phyloP scores from a whole-genome alignment of 2,888 invertebrate genomes.

The Drosophila borborema region DNA sequence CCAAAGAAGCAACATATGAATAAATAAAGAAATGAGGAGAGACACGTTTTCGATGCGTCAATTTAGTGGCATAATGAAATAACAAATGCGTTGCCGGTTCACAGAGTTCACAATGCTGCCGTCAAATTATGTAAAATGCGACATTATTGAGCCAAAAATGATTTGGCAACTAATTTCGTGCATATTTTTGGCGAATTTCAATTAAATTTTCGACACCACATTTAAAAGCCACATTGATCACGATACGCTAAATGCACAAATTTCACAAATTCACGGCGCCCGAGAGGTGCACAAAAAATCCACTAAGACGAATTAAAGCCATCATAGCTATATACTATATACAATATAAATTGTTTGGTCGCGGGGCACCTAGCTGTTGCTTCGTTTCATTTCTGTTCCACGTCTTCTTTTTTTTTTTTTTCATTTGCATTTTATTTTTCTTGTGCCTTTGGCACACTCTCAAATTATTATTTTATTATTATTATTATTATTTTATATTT shows the following conservation, averaged over 20 bases:
- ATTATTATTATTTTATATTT: not conserved
- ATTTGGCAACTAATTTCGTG: constrained; percentile 65
- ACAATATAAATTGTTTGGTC: constrained; percentile 32
- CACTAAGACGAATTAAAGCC: constrained; percentile 60
- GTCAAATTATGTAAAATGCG: constrained; percentile 74
- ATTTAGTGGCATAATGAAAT: constrained; percentile 39
- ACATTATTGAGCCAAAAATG: constrained; percentile 53
- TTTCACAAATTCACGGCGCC: constrained; percentile 36
- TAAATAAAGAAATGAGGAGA: not conserved
- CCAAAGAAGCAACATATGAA: not conserved
- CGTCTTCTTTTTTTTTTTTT: not conserved
- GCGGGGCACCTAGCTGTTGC: constrained; percentile 38
- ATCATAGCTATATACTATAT: constrained; percentile 6
- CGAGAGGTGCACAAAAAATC: constrained; percentile 51
- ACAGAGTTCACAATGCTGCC: constrained; percentile 66
- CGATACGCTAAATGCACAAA: constrained; percentile 37
- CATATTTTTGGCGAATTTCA: constrained; percentile 42
- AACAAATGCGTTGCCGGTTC: constrained; percentile 56
- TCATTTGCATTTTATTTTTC: not conserved
- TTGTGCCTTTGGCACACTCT: constrained; percentile 76
- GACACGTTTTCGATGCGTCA: constrained; percentile 32
- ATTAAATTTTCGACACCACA: constrained; percentile 31
- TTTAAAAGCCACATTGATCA: constrained; percentile 56
- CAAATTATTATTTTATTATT: constrained; percentile 3
- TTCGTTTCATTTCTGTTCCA: constrained; percentile 20